A percentile compares a stretch with the other conserved stretches of the same genome.
Conservation (phyloP, 2,888 invertebrate species). For the Rhagonycha lutea region DNA sequence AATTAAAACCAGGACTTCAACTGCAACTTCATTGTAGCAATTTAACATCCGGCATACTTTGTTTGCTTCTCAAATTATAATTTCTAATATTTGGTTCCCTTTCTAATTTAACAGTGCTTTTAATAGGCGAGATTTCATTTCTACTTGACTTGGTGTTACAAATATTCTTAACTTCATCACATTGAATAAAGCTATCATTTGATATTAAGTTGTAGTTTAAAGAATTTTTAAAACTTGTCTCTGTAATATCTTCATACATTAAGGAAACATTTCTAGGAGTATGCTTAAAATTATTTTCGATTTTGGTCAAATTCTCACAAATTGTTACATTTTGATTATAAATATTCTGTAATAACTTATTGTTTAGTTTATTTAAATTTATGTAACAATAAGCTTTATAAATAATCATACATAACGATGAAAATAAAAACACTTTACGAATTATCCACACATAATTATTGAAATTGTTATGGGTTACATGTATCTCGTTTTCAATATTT, state of each 20-base stretch:
- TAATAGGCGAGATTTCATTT: not conserved
- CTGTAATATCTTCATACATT: not conserved
- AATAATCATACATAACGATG: not conserved
- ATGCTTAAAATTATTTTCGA: not conserved
- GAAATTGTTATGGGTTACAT: not conserved
- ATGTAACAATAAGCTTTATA: not conserved
- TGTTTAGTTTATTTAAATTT: not conserved
- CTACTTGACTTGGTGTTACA: not conserved
- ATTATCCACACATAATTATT: not conserved
- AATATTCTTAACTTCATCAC: not conserved
- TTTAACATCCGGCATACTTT: not conserved
- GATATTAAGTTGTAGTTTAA: not conserved
- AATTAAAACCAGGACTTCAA: not conserved
- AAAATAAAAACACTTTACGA: not conserved
- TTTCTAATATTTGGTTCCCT: not conserved
- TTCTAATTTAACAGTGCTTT: not conserved
- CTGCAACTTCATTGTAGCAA: not conserved
- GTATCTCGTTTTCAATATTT: not conserved
- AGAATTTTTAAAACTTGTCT: not conserved
- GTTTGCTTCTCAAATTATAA: not conserved
- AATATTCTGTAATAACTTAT: not conserved
- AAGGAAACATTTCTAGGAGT: not conserved
- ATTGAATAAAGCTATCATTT: not conserved
- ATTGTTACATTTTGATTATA: not conserved
- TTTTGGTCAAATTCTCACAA: not conserved